These are phyloP conservation scores for Perdix hodgsoniae DNA, from an alignment of 2,797 vertebrate species.

Conservation along the genomic window DNA sequence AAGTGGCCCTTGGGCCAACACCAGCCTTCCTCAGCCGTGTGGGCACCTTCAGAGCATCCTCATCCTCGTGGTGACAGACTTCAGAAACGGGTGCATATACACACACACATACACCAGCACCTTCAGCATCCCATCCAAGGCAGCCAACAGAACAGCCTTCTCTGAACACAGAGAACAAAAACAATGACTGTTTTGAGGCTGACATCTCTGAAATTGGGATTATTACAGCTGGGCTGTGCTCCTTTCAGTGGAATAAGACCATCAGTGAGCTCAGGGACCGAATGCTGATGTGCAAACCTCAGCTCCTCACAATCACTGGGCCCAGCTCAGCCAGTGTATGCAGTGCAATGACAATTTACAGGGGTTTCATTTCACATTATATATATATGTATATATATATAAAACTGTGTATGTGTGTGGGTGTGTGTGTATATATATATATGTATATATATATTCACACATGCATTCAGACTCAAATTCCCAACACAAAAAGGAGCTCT, in stretches of 20 bases:
- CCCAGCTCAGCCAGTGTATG: background rate
- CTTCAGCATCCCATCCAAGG: background rate
- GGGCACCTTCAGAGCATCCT: background rate
- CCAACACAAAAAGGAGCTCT: background rate
- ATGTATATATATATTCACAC: background rate
- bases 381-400: background rate
- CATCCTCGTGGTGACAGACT: background rate
- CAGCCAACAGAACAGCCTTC: background rate
- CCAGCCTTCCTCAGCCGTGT: background rate
- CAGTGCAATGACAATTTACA: background rate
- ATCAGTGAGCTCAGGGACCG: background rate
- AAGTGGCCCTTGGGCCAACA: background rate
- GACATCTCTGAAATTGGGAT: background rate
- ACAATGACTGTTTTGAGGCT: rapidly evolving
- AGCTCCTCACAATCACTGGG: background rate
- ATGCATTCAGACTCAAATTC: background rate
- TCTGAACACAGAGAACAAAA: background rate
- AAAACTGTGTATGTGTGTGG: background rate
- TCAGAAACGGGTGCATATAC: background rate
- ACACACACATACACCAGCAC: background rate
- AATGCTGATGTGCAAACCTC: background rate
- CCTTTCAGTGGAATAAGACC: background rate
- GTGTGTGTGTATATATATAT: background rate
- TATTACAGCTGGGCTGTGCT: background rate
- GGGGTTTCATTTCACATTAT: background rate